Evolutionary conservation across 1,140 invertebrate genomes (phyloP).

Genomic region (Ceratosolen fusciceps): DNA sequence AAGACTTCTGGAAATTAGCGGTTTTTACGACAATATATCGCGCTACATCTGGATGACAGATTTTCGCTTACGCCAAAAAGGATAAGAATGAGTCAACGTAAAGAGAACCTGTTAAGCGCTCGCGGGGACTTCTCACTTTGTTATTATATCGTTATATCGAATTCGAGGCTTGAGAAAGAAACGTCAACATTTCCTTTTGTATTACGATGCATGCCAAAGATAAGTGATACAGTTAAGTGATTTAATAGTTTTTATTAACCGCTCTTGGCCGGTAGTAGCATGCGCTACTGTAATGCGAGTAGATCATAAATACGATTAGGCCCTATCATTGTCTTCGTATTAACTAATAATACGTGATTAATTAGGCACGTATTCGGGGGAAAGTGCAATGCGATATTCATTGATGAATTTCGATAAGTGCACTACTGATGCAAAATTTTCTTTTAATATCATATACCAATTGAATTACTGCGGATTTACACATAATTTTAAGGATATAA

Average conservation of each 20-base stretch:
- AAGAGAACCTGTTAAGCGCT: slow-evolving; percentile 21
- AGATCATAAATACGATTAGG: neutral
- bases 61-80: slow-evolving; percentile 8
- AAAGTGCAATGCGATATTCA: neutral
- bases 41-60: slow-evolving; percentile 28
- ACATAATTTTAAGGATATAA: no score
- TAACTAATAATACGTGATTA: neutral
- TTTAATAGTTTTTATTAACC: neutral
- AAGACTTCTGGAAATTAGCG: neutral
- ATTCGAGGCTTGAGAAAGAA: neutral
- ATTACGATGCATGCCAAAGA: neutral
- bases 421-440: no score
- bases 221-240: neutral
- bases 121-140: neutral
- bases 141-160: neutral
- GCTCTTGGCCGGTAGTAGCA: neutral
- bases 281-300: neutral
- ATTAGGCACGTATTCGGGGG: neutral
- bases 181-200: neutral
- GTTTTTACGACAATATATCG: neutral
- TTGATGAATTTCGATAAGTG: neutral
- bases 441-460: no score
- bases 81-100: neutral
- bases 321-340: neutral
- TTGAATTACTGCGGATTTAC: no score